A percentile compares a stretch with the other conserved stretches of the same genome.
phyloP scores from a whole-genome alignment of 2,113 vertebrate species.

The Gracilinanus agilis region DNA sequence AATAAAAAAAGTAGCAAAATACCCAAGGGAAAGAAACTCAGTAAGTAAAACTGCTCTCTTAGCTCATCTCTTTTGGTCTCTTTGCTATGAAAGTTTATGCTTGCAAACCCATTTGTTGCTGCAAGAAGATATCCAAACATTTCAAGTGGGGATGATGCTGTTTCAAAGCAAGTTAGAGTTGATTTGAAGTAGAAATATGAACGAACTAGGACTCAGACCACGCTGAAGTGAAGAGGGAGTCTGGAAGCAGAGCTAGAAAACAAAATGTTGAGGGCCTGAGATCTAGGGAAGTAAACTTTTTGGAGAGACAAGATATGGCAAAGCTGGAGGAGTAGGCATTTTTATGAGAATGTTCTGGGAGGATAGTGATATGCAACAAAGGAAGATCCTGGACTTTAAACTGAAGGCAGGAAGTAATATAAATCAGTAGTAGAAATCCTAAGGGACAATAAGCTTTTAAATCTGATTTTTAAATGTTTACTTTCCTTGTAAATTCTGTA shows the following conservation, averaged over 20 bases:
- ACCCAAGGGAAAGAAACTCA: constrained; percentile 28
- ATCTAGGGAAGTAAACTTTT: neutral
- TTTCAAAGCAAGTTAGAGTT: constrained; percentile 49
- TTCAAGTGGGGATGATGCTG: constrained; percentile 27
- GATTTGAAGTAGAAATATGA: constrained; percentile 60
- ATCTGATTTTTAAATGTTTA: constrained; percentile 10
- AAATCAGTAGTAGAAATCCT: neutral
- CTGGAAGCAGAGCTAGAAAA: constrained; percentile 4
- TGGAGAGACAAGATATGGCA: neutral
- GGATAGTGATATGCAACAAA: neutral
- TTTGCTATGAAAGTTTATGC: constrained; percentile 4
- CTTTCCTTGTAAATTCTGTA: constrained; percentile 26
- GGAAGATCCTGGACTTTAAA: constrained; percentile 1
- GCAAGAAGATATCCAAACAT: constrained; percentile 32
- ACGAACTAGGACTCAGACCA: neutral
- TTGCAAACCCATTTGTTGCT: constrained; percentile 38
- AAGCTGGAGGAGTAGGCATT: constrained; percentile 44
- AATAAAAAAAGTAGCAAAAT: constrained; percentile 32
- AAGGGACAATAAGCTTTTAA: constrained; percentile 26
- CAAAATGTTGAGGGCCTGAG: neutral
- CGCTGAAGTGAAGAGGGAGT: constrained; percentile 40
- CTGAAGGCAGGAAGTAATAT: constrained; percentile 3
- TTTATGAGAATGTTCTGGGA: constrained; percentile 16
- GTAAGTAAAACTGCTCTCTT: constrained; percentile 25
- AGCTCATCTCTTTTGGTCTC: constrained; percentile 40